Base-by-base conservation (phyloP, 2,888 invertebrate genomes). In the Hesperia comma region DNA sequence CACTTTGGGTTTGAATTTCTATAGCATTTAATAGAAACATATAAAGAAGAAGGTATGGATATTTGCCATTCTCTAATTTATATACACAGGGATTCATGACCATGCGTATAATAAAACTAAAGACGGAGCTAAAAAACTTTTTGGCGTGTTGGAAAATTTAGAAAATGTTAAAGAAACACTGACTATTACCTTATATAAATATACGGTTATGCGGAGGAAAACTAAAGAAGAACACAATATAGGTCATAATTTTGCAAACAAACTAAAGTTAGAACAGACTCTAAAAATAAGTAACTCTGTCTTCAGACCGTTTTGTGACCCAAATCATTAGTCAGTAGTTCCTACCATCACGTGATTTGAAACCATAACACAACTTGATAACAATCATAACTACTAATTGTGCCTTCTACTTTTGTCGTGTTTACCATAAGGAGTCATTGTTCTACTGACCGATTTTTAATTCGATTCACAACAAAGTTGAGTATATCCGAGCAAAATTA, bases 341-440 rank as follows among this genome's bases (percentile, higher is more conserved):
- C 49, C 17, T 63, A n/a, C 40, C 63, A 46, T 17, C 17, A 57
- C 63, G 37, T 43, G 43, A 43, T 37, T 12, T 37, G 55, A 63
- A 43, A 55, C 55, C 54, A 46, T 43, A 63, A 51, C 57, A 51
- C 51, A 51, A 57, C 12, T 26, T 17, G 63, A 64, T 64, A 57
- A 58, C 21, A 58, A 63, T 63, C 56, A 49, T 33, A 33, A 19
- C 37, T 37, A 56, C 56, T 49, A 19, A 63, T 57, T 63, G 49
- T 63, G 63, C 21, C 33, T 10, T 56, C 49, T 32, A 64, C 14
- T 51, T 57, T 53, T 58, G 46, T 63, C 46, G 49, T 63, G 33
- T 33, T 17, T 43, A 33, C 56, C 32, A 55, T 63, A 58, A 64
- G 33, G 57, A 37, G 51, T 57, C 37, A 57, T 57, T 64, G 51